phyloP scores from a whole-genome alignment of 2,113 vertebrate species.

The Phocoena sinus region DNA sequence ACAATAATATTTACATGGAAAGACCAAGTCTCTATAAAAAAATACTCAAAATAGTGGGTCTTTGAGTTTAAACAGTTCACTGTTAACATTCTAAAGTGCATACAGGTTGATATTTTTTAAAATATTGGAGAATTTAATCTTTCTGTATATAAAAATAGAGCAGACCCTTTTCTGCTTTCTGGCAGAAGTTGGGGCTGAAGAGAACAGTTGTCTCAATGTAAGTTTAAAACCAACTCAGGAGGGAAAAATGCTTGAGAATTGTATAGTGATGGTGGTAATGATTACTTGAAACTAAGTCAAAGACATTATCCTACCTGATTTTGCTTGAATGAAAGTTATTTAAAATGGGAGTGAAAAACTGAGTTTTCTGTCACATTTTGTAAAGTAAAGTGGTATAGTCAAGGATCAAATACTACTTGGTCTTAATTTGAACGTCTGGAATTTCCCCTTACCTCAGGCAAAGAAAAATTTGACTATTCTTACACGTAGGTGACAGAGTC shows the following conservation, averaged over 20 bases:
- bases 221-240: constrained; percentile 14
- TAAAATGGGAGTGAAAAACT: not conserved
- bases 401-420: not conserved
- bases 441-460: not conserved
- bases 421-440: constrained; percentile 13
- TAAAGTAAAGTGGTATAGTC: not conserved
- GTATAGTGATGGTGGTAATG: not conserved
- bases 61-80: constrained; percentile 45
- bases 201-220: not conserved
- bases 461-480: not conserved
- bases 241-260: not conserved
- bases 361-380: not conserved
- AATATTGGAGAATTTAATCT: constrained; percentile 70
- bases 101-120: constrained; percentile 58
- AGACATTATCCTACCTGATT: constrained; percentile 14
- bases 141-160: constrained; percentile 79
- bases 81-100: constrained; percentile 80
- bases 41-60: constrained; percentile 48
- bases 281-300: not conserved
- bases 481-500: not conserved
- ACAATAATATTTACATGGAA: constrained; percentile 66
- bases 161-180: constrained; percentile 40
- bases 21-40: constrained; percentile 67
- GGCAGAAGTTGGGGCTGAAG: constrained; percentile 30
- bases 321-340: not conserved